Base-by-base conservation (phyloP, 1,140 invertebrate species). In the Euura lappo region DNA sequence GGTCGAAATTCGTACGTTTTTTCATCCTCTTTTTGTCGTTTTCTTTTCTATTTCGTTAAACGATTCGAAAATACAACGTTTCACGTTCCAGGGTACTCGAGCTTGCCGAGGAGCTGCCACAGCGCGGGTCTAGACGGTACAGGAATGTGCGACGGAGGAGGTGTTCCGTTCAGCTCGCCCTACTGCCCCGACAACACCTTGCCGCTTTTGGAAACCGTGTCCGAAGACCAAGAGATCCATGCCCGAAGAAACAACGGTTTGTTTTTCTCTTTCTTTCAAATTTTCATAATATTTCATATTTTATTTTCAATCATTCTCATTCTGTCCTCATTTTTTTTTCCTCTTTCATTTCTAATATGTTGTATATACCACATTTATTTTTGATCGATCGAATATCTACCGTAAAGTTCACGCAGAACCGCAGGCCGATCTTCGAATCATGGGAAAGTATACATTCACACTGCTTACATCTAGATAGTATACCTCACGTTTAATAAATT, bases 91-190 rank as follows among this genome's bases (percentile, higher is more conserved):
- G 94, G 94, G 72, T 95, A 95, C 83, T 94, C 93, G 84, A 95
- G 93, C 86, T 89, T 96, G 78, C 94, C 94, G 43, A 89, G 94
- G 73, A 94, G 94, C 65, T 94, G 94, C 79, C 93, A 95, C 85
- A 87, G 85, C 45, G 83, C 86, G 42, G 86, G 86, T 42, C 78
- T 88, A 2, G 86, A 88, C 91, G 76, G 94, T 90, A 79, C 93
- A 90, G 68, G 86, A 69, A 88, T 88, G 85, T 79, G 83, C 60
- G 86, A 88, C 71, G 80, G 85, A 64, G 80, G 80, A 1, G 85
- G 85, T 0, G 79, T 85, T 75, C 84, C 84, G 3, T 79, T 88
- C 45, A 86, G 85, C 66, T 87, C 88, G 60, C 88, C 89, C 45
- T 90, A 89, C 74, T 88, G 87, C 75, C 89, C 88, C 51, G 90